These are phyloP conservation scores for Hipposideros armiger DNA, from an alignment of 2,113 vertebrate genomes.

Conservation along the genomic window DNA sequence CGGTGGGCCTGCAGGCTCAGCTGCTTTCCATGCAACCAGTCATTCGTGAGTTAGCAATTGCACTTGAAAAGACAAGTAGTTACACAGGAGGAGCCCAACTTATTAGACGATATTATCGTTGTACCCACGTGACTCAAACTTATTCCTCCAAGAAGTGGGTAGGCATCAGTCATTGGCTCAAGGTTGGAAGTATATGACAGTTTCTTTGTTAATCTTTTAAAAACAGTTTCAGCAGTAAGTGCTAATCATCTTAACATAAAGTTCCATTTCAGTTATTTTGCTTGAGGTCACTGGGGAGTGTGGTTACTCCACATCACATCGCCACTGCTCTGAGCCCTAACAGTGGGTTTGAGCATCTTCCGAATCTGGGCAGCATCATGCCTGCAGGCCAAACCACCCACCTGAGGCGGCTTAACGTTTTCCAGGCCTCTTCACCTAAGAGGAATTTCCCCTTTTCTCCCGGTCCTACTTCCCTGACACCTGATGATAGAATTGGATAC, in stretches of 20 bases:
- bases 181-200: not conserved
- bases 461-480: not conserved
- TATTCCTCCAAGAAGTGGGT: not conserved
- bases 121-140: not conserved
- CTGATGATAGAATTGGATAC: not conserved
- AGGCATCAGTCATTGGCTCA: not conserved
- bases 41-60: not conserved
- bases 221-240: not conserved
- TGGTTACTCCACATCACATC: rapidly evolving
- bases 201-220: conserved; percentile 20
- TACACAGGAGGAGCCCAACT: not conserved
- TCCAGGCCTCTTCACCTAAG: not conserved
- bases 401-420: not conserved
- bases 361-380: not conserved
- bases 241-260: not conserved
- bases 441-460: not conserved
- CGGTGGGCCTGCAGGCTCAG: not conserved
- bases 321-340: not conserved
- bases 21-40: not conserved
- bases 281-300: not conserved
- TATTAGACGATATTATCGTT: not conserved
- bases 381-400: not conserved
- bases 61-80: not conserved
- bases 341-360: not conserved
- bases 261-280: not conserved